A percentile compares a stretch with the other conserved stretches of the same genome.
These are phyloP conservation scores for Chrysodeixis includens DNA, from an alignment of 2,888 invertebrate genomes.

Conservation along the genomic window DNA sequence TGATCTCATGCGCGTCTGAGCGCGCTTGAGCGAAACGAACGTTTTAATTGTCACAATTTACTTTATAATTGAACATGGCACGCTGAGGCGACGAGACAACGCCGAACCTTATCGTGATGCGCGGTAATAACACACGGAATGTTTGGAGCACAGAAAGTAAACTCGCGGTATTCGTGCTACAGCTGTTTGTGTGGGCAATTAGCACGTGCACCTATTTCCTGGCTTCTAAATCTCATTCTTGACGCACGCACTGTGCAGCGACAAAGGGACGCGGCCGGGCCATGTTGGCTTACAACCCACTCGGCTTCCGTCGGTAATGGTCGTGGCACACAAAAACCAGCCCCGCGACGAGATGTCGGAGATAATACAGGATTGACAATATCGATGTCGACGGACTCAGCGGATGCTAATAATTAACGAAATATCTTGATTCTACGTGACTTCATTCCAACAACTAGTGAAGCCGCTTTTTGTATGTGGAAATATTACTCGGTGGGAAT, in stretches of 20 bases:
- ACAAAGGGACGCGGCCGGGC: constrained; percentile 59
- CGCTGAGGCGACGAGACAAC: constrained; percentile 37
- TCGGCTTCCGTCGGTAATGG: constrained; percentile 76
- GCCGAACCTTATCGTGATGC: constrained; percentile 40
- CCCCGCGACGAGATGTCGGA: constrained; percentile 62
- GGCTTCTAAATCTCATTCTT: constrained; percentile 73
- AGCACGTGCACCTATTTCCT: constrained; percentile 76
- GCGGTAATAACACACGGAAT: constrained; percentile 64
- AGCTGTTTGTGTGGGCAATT: constrained; percentile 73
- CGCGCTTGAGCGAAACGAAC: constrained; percentile 65
- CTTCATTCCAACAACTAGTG: constrained; percentile 38
- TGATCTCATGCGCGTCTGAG: constrained; percentile 75
- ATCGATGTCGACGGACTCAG: constrained; percentile 56
- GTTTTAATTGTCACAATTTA: constrained; percentile 78
- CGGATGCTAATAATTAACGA: constrained; percentile 67
- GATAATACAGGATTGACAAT: constrained; percentile 65
- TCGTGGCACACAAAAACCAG: constrained; percentile 74
- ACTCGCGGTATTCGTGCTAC: constrained; percentile 60
- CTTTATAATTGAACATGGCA: constrained; percentile 65
- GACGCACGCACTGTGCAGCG: constrained; percentile 58
- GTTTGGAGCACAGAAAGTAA: constrained; percentile 68
- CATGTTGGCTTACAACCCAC: constrained; percentile 55
- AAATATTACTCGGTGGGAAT: constrained; percentile 47
- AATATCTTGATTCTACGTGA: constrained; percentile 61
- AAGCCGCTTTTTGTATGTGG: constrained; percentile 43